These are phyloP conservation scores for Drosophila sulfurigaster DNA, from an alignment of 1,140 invertebrate genomes.

Conservation along the genomic window DNA sequence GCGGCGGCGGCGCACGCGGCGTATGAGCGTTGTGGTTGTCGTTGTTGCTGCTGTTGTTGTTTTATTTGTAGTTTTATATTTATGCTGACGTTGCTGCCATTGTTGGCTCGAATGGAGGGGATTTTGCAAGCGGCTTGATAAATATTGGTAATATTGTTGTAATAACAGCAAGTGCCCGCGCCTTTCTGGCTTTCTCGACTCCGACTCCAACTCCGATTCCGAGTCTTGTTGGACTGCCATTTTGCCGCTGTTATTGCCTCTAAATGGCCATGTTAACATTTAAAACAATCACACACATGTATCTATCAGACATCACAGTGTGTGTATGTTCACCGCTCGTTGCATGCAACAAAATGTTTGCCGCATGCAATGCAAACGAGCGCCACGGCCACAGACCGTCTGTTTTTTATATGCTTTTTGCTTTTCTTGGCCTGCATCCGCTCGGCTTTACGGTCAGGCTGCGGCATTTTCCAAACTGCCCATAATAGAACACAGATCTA, in stretches of 20 bases:
- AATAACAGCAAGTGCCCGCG: slow-evolving; percentile 82
- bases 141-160: slow-evolving; percentile 83
- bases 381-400: slow-evolving; percentile 49
- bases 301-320: slow-evolving; percentile 38
- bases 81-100: slow-evolving; percentile 75
- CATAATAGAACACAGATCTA: slow-evolving; percentile 75
- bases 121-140: slow-evolving; percentile 74
- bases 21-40: slow-evolving; percentile 55
- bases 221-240: slow-evolving; percentile 62
- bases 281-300: slow-evolving; percentile 82
- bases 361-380: slow-evolving; percentile 61
- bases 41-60: slow-evolving; percentile 5
- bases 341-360: slow-evolving; percentile 69
- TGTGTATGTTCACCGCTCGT: slow-evolving; percentile 36
- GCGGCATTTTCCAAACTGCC: slow-evolving; percentile 52
- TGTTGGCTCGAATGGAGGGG: slow-evolving; percentile 48
- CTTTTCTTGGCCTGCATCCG: slow-evolving; percentile 44
- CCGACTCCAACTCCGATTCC: not conserved
- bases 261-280: slow-evolving; percentile 84
- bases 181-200: slow-evolving; percentile 71
- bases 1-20: slow-evolving; percentile 62
- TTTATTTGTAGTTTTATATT: slow-evolving; percentile 52
- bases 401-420: not conserved
- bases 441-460: slow-evolving; percentile 58
- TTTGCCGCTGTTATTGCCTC: slow-evolving; percentile 83